Conservation (phyloP, 2,888 invertebrate genomes). For the Dynastes maya region DNA sequence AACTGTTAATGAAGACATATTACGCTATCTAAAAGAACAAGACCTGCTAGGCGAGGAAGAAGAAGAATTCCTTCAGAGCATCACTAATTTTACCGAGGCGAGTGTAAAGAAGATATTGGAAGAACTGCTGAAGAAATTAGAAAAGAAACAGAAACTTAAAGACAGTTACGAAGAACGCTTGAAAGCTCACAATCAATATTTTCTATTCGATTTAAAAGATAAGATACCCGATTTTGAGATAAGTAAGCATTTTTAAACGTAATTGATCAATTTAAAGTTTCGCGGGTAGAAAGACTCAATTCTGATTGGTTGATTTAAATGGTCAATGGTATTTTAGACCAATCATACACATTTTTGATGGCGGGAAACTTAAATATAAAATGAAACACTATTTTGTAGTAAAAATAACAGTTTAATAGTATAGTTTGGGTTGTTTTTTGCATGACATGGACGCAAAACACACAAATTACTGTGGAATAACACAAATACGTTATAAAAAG, state of each 20-base stretch:
- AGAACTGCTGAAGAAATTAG: conserved; percentile 61
- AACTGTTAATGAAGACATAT: conserved; percentile 52
- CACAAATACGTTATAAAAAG: conserved; percentile 34
- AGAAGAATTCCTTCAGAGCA: conserved; percentile 12
- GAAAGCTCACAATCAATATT: conserved; percentile 62
- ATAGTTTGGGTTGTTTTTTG: conserved; percentile 16
- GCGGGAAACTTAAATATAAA: background rate
- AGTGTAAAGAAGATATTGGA: conserved; percentile 57
- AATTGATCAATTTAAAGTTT: background rate
- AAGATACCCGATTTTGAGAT: conserved; percentile 63
- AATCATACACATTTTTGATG: no score
- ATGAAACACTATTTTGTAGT: conserved; percentile 12
- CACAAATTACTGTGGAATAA: conserved; percentile 18
- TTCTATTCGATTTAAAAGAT: conserved; percentile 60
- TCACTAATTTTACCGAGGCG: conserved; percentile 47
- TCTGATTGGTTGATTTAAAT: background rate
- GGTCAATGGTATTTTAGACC: no score
- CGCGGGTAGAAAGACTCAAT: background rate
- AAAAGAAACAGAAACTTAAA: conserved; percentile 59
- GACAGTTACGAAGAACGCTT: conserved; percentile 60
- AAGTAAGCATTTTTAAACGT: conserved; percentile 56
- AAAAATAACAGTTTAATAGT: conserved; percentile 41
- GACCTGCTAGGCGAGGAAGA: conserved; percentile 46
- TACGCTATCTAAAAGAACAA: conserved; percentile 53
- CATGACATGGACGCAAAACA: conserved; percentile 13